A percentile compares a stretch with the other conserved stretches of the same genome.
Conservation (phyloP, 2,113 vertebrate genomes). For the Phocoena phocoena region DNA sequence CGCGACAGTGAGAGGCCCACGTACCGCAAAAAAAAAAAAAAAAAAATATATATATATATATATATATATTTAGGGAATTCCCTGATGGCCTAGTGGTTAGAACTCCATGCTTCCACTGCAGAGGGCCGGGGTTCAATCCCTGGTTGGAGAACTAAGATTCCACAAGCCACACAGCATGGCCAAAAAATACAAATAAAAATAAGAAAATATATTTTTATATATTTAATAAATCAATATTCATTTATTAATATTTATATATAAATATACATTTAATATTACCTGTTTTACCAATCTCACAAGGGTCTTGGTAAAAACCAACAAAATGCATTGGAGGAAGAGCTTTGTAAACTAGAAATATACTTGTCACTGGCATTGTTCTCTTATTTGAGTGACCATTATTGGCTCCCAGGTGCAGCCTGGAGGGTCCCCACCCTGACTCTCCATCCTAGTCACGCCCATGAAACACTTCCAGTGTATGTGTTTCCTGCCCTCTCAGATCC, state of each 20-base stretch:
- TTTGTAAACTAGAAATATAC: background rate
- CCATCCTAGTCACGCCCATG: background rate
- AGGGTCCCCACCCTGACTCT: too few species aligned
- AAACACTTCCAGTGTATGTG: background rate
- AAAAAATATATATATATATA: background rate
- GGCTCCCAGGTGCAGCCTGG: background rate
- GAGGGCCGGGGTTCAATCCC: background rate
- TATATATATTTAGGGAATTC: background rate
- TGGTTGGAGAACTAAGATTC: background rate
- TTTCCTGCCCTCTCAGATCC: background rate
- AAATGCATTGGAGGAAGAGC: background rate
- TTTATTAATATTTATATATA: background rate
- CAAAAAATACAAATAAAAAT: background rate
- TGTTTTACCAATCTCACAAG: background rate
- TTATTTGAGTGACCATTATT: background rate
- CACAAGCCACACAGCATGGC: background rate
- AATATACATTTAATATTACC: too few species aligned
- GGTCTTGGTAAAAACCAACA: background rate
- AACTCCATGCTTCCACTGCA: background rate
- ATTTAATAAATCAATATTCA: background rate
- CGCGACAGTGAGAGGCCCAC: too few species aligned
- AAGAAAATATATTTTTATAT: background rate
- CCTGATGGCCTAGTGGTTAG: too few species aligned
- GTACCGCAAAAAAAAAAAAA: too few species aligned
- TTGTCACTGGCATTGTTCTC: background rate